These are phyloP conservation scores for Ips nitidus DNA, from an alignment of 1,140 invertebrate genomes.

Conservation along the genomic window DNA sequence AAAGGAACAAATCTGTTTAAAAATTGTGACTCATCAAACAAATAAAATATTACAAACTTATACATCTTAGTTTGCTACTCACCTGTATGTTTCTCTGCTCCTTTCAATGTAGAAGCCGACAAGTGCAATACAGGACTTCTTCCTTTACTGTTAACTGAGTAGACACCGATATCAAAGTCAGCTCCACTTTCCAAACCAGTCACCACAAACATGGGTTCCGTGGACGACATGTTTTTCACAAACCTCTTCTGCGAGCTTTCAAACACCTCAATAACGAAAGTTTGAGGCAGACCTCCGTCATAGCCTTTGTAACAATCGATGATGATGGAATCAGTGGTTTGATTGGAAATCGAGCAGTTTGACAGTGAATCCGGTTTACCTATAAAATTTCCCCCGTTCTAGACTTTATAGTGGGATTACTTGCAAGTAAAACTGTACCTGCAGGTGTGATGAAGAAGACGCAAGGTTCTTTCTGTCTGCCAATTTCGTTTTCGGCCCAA, in stretches of 20 bases:
- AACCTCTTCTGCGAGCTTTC: constrained; percentile 57
- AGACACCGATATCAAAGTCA: constrained; percentile 68
- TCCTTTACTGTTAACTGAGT: constrained; percentile 74
- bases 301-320: constrained; percentile 79
- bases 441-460: constrained; percentile 72
- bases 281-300: constrained; percentile 74
- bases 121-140: constrained; percentile 63
- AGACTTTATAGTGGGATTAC: background rate
- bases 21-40: too few species aligned
- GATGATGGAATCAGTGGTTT: constrained; percentile 72
- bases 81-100: constrained; percentile 78
- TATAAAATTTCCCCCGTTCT: constrained; percentile 39
- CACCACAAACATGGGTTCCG: constrained; percentile 64
- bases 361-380: constrained; percentile 76
- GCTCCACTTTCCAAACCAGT: constrained; percentile 66
- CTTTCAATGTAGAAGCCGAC: constrained; percentile 72
- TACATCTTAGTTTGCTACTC: constrained; percentile 42
- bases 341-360: constrained; percentile 78
- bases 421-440: constrained; percentile 53
- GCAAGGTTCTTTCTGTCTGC: constrained; percentile 67
- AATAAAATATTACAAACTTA: too few species aligned
- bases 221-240: constrained; percentile 59
- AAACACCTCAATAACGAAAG: constrained; percentile 73
- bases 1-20: too few species aligned
- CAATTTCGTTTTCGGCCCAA: constrained; percentile 69